These are phyloP conservation scores for Asbolus verrucosus DNA, from an alignment of 1,140 invertebrate species.

Conservation along the genomic window DNA sequence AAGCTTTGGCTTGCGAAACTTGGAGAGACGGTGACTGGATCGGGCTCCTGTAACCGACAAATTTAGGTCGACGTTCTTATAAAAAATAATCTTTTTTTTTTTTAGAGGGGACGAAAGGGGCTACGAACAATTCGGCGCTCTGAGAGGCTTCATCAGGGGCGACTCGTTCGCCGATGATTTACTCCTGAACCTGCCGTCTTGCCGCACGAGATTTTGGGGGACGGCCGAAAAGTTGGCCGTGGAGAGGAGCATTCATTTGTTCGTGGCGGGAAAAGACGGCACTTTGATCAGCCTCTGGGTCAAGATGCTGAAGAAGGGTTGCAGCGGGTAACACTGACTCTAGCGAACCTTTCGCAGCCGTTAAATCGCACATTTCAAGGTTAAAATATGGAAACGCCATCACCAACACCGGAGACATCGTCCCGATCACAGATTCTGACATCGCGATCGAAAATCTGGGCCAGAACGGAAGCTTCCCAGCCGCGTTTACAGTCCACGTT, in stretches of 20 bases:
- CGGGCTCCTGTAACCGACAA: slow-evolving; percentile 58
- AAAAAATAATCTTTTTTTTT: too few species aligned
- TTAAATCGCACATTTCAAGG: slow-evolving; percentile 55
- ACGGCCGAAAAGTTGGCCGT: slow-evolving; percentile 48
- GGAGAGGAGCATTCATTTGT: slow-evolving; percentile 52
- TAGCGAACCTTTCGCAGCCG: too few species aligned
- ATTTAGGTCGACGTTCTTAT: too few species aligned
- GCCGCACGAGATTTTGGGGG: slow-evolving; percentile 50
- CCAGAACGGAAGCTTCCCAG: slow-evolving; percentile 51
- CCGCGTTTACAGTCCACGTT: slow-evolving; percentile 54
- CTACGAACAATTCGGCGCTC: slow-evolving; percentile 59
- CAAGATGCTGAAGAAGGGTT: slow-evolving; percentile 50
- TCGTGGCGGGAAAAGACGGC: slow-evolving; percentile 53
- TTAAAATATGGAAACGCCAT: slow-evolving; percentile 60
- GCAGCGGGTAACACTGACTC: slow-evolving; percentile 54
- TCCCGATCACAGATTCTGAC: slow-evolving; percentile 56
- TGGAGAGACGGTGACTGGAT: slow-evolving; percentile 61
- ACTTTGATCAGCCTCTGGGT: slow-evolving; percentile 54
- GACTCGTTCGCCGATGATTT: slow-evolving; percentile 51
- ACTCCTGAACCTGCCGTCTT: slow-evolving; percentile 54
- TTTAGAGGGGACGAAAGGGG: slow-evolving; percentile 52
- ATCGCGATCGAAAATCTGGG: slow-evolving; percentile 54
- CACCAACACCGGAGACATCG: slow-evolving; percentile 47
- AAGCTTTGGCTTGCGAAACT: slow-evolving; percentile 53
- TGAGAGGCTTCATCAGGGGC: slow-evolving; percentile 54